These are phyloP conservation scores for Hyppa rectilinea DNA, from an alignment of 2,888 invertebrate species.

Conservation along the genomic window DNA sequence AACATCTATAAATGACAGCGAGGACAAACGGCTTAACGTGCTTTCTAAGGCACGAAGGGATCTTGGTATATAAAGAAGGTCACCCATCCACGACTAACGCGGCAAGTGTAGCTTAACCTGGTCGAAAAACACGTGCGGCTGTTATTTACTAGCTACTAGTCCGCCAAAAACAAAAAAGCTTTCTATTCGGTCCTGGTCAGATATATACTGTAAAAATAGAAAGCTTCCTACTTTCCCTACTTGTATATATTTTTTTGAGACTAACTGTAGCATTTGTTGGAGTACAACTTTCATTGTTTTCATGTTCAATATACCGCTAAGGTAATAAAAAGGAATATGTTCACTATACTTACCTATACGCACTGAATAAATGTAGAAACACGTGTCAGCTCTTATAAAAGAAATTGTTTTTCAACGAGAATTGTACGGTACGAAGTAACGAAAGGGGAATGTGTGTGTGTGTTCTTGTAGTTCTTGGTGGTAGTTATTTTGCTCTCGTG, in stretches of 20 bases:
- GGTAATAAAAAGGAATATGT: conserved; percentile 14
- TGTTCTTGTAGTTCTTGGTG: background rate
- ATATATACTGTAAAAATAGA: no score
- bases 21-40: no score
- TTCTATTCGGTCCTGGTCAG: no score
- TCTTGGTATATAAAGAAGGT: no score
- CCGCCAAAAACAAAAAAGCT: no score
- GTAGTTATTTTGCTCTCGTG: background rate
- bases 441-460: background rate
- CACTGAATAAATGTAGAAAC: conserved; percentile 14
- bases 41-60: no score
- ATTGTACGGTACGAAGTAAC: background rate
- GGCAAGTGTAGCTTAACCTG: no score
- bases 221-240: background rate
- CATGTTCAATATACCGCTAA: background rate
- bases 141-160: no score
- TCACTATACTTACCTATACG: background rate
- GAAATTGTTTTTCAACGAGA: background rate
- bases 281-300: conserved; percentile 4
- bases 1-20: no score
- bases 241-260: background rate
- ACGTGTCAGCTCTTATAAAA: conserved; percentile 10
- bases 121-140: no score
- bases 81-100: no score
- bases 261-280: conserved; percentile 1